Evolutionary conservation across 2,113 vertebrate genomes (phyloP).

Genomic region (Pantherophis guttatus): DNA sequence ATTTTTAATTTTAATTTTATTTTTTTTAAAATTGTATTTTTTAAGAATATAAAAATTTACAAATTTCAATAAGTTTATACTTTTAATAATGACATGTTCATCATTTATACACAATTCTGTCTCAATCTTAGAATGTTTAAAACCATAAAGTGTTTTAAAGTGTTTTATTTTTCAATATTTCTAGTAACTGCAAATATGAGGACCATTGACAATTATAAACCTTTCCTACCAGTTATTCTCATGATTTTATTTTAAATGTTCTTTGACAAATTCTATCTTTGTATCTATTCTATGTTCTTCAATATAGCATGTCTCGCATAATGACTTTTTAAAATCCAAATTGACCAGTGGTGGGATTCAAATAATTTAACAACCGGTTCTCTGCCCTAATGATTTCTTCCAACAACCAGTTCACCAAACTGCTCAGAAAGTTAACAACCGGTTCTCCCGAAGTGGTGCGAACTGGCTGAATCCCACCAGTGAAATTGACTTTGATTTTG

Average conservation of each 20-base stretch:
- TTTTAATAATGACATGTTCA: neutral
- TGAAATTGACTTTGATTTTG: neutral
- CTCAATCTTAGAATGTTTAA: neutral
- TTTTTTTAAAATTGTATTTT: neutral
- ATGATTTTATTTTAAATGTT: neutral
- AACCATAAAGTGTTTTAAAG: neutral
- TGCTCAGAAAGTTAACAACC: too few relatives aligned
- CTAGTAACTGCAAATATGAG: neutral
- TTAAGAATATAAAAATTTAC: neutral
- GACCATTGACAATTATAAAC: neutral
- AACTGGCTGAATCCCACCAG: too few relatives aligned
- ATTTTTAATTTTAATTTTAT: neutral
- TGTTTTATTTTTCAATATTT: neutral
- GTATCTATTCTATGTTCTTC: neutral
- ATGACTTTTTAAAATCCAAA: neutral
- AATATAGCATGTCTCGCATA: neutral
- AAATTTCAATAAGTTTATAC: neutral
- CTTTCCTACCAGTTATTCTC: neutral
- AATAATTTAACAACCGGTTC: too few relatives aligned
- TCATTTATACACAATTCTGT: neutral
- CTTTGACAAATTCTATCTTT: neutral
- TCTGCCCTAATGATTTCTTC: too few relatives aligned
- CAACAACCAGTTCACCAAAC: too few relatives aligned
- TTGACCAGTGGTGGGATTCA: neutral
- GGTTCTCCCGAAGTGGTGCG: too few relatives aligned